phyloP scores from a whole-genome alignment of 2,888 invertebrate genomes.

The Blomia tropicalis region DNA sequence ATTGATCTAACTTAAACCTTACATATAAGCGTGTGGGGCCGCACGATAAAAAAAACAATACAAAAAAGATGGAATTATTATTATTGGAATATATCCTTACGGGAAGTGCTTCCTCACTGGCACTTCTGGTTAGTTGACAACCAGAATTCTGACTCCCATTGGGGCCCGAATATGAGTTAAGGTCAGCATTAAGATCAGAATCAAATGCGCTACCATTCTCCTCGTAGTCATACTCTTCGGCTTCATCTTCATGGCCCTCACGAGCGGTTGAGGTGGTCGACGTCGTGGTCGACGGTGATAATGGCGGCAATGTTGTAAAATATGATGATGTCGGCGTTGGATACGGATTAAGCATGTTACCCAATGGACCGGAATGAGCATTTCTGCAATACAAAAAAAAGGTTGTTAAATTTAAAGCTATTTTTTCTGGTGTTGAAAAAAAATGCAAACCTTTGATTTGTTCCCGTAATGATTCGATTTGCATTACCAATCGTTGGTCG shows the following conservation, averaged over 20 bases:
- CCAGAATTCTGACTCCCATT: conserved; percentile 27
- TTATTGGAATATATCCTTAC: conserved; percentile 22
- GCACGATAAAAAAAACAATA: background rate
- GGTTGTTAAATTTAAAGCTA: too few relatives aligned
- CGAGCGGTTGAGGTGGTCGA: conserved; percentile 21
- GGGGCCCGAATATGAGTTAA: conserved; percentile 17
- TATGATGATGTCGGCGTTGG: conserved; percentile 13
- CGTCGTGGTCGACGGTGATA: conserved; percentile 22
- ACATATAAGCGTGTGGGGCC: too few relatives aligned
- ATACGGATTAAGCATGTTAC: conserved; percentile 3
- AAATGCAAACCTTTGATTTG: background rate
- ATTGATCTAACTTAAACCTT: too few relatives aligned
- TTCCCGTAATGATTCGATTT: background rate
- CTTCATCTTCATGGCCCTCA: conserved; percentile 27
- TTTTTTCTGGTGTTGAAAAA: background rate
- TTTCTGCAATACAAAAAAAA: background rate
- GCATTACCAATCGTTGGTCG: conserved; percentile 4
- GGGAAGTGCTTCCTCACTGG: conserved; percentile 31
- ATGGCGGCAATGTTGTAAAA: conserved; percentile 12
- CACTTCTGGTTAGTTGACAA: conserved; percentile 31
- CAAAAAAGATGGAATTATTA: background rate
- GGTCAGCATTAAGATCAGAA: conserved; percentile 21
- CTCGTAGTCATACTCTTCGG: conserved; percentile 28
- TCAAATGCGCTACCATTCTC: conserved; percentile 26
- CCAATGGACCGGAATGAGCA: background rate